phyloP scores from a whole-genome alignment of 1,140 invertebrate genomes.

The Trichonephila clavipes region DNA sequence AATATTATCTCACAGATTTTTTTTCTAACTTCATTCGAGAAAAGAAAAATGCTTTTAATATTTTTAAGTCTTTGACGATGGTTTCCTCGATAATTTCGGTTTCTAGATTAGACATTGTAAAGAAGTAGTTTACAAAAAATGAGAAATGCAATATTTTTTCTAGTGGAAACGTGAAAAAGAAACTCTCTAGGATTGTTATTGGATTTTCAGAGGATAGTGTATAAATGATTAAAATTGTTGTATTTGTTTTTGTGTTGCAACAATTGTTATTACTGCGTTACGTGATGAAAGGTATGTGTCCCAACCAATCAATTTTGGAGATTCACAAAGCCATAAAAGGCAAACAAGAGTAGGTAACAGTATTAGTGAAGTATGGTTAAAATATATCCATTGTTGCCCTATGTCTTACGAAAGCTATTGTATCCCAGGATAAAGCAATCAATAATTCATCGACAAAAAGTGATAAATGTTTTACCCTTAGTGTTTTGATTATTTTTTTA shows the following conservation, averaged over 20 bases:
- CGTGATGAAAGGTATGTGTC: not conserved
- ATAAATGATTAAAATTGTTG: not conserved
- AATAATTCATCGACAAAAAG: not conserved
- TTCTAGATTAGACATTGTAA: too few relatives aligned
- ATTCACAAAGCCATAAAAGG: slow-evolving; percentile 24
- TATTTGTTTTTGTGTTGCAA: not conserved
- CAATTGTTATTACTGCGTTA: not conserved
- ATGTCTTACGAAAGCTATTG: slow-evolving; percentile 48
- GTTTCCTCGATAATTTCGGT: too few relatives aligned
- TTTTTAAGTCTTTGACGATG: too few relatives aligned
- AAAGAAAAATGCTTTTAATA: too few relatives aligned
- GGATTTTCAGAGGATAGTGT: not conserved
- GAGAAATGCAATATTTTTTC: not conserved
- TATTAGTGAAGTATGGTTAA: not conserved
- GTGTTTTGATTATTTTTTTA: too few relatives aligned
- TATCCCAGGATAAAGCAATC: slow-evolving; percentile 21
- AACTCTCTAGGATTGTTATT: not conserved
- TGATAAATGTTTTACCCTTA: not conserved
- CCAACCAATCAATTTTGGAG: not conserved
- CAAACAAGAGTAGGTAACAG: not conserved
- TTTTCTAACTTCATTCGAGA: too few relatives aligned
- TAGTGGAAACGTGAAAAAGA: not conserved
- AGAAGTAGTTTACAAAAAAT: not conserved
- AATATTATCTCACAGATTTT: too few relatives aligned
- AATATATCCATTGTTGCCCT: slow-evolving; percentile 43